Conservation (phyloP, 2,797 vertebrate species). For the Decapterus maruadsi region DNA sequence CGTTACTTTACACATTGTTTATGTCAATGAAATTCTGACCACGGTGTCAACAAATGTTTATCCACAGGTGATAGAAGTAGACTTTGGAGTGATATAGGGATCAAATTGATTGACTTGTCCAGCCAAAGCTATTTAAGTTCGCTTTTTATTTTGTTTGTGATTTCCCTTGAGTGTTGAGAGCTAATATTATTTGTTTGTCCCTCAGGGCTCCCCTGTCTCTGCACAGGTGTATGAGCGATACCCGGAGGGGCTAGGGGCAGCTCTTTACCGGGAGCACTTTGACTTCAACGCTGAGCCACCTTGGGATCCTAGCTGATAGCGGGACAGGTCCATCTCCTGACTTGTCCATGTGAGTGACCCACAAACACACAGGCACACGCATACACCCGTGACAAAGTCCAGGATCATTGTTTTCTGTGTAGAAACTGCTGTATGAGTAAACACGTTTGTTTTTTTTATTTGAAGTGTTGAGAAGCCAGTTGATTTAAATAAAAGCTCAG, state of each 20-base stretch:
- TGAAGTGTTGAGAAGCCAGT: background rate
- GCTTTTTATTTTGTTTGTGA: too few species aligned
- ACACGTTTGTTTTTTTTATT: background rate
- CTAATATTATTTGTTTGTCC: slow-evolving; percentile 3
- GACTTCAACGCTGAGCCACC: slow-evolving; percentile 99
- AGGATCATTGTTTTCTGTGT: slow-evolving; percentile 5
- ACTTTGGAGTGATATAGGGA: background rate
- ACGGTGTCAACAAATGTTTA: slow-evolving; percentile 3
- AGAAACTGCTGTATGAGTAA: background rate
- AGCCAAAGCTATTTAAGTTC: background rate
- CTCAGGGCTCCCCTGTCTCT: slow-evolving; percentile 90
- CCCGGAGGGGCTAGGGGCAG: slow-evolving; percentile 99
- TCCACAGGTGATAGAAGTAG: background rate
- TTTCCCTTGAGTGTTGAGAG: background rate
- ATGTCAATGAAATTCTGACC: background rate
- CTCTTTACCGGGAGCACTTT: slow-evolving; percentile 99
- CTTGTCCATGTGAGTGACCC: slow-evolving; percentile 97
- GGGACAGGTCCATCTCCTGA: slow-evolving; percentile 99
- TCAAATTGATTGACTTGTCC: too few species aligned
- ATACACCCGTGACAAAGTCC: slow-evolving; percentile 47
- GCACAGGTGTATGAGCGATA: slow-evolving; percentile 97
- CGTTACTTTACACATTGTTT: slow-evolving; percentile 20
- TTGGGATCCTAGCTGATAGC: slow-evolving; percentile 99
- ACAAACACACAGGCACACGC: background rate
- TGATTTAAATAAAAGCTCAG: background rate